Evolutionary conservation across 2,797 vertebrate genomes (phyloP).

Genomic region (Schizopygopsis pylzovi): DNA sequence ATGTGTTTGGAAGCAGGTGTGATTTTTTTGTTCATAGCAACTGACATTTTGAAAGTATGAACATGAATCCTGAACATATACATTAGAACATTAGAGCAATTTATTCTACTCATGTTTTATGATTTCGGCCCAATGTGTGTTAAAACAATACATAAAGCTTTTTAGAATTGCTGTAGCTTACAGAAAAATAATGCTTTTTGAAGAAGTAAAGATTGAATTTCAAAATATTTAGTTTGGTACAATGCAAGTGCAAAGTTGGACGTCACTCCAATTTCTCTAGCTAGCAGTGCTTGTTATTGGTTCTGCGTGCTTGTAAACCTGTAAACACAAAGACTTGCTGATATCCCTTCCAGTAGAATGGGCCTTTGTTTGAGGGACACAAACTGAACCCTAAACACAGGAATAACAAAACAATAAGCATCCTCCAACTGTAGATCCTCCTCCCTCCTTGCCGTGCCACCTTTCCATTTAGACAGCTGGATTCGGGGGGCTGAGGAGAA

Average conservation of each 20-base stretch:
- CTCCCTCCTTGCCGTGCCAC: slow-evolving; percentile 54
- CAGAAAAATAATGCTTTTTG: too few relatives aligned
- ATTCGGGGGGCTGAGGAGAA: slow-evolving; percentile 51
- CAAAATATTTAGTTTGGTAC: too few relatives aligned
- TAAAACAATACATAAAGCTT: not conserved
- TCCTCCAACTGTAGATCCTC: slow-evolving; percentile 55
- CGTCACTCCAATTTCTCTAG: not conserved
- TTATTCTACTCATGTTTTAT: not conserved
- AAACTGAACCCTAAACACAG: slow-evolving; percentile 60
- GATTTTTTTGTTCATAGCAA: not conserved
- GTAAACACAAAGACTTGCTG: slow-evolving; percentile 54
- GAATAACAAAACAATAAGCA: slow-evolving; percentile 67
- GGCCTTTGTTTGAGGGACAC: slow-evolving; percentile 54
- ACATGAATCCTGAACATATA: not conserved
- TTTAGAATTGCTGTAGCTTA: not conserved
- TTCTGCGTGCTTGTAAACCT: slow-evolving; percentile 37
- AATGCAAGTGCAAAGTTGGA: not conserved
- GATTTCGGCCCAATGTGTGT: not conserved
- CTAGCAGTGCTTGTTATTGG: slow-evolving; percentile 11
- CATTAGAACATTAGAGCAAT: not conserved
- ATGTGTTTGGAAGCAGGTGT: not conserved
- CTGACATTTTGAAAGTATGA: not conserved
- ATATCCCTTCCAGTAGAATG: slow-evolving; percentile 53
- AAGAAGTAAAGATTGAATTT: not conserved
- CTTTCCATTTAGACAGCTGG: slow-evolving; percentile 62